Evolutionary conservation across 1,140 invertebrate genomes (phyloP), one percentile per base, ranked within the genome.

Genomic region (Teleogryllus occipitalis): DNA sequence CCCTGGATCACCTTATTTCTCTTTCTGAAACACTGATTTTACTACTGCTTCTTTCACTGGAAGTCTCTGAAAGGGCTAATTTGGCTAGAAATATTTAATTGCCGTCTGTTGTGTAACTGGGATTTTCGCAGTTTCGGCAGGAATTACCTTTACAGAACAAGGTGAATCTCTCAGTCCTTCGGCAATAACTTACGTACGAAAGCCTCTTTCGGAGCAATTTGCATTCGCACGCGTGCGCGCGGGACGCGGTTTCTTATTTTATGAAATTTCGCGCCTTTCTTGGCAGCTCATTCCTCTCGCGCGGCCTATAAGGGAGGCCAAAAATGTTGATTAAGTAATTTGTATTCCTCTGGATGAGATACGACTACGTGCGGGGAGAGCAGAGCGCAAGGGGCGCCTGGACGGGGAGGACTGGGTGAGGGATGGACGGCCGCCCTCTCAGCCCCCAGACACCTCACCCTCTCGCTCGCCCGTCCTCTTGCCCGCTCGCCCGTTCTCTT

Each of bases 241-340:
- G 54, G 10, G 10, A 65, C 54, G 18, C 54, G 54, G 18, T 18
- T 18, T 18, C 54, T 65, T 65, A 65, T 65, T 65, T 65, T 18
- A 18, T 65, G 54, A 18, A 65, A 65, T 65, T 65, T 65, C 54
- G 54, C 54, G 10, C 54, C 10, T 65, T 18, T 65, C 54, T 10
- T 18, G 54, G 10, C 54, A 65, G 54, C 27, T 39, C 27, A 39
- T 39, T 39, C 27, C 27, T 39, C 27, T 39, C 5, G 27, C 27
- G 27, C 1, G 7, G 18, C 54, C 54, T 65, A 10, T 65, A 65
- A 65, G 18, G 54, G 54, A 65, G 54, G 7, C 54, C 18, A 18
- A 65, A 65, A 65, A 65, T 65, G 54, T 65, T 65, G 54, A 65
- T 65, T 10, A 65, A 65, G 54, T 65, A 65, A 65, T 65, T 65